These are phyloP conservation scores for Hetaerina titia DNA, from an alignment of 2,888 invertebrate genomes.

Conservation along the genomic window DNA sequence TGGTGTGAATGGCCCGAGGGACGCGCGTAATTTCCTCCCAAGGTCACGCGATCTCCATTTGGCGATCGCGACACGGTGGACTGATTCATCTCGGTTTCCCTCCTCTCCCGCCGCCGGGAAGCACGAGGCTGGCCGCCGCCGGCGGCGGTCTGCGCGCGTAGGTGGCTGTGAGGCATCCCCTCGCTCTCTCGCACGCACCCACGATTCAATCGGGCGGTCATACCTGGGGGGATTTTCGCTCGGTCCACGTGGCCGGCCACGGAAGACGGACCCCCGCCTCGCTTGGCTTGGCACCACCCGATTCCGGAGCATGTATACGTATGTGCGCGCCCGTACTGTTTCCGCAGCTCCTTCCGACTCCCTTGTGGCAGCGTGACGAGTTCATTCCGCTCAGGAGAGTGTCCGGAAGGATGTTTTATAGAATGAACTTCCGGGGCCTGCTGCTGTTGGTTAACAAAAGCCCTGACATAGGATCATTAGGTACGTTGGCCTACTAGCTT, in stretches of 20 bases:
- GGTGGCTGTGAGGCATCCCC: neutral
- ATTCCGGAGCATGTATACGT: neutral
- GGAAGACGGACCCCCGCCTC: neutral
- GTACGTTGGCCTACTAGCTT: too few relatives aligned
- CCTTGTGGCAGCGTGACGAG: neutral
- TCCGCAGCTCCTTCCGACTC: neutral
- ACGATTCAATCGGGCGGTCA: neutral
- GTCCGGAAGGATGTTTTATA: too few relatives aligned
- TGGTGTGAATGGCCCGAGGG: slow-evolving; percentile 30
- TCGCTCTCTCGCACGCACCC: neutral
- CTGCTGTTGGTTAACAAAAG: too few relatives aligned
- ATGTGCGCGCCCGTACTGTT: neutral
- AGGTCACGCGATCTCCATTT: slow-evolving; percentile 4
- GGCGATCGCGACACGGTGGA: neutral
- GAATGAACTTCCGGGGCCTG: too few relatives aligned
- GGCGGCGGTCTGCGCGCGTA: neutral
- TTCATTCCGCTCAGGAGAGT: neutral
- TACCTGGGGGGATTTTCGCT: neutral
- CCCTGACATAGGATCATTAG: too few relatives aligned
- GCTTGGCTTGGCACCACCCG: neutral
- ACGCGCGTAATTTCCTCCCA: slow-evolving; percentile 4
- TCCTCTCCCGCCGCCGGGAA: neutral
- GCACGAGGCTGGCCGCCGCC: neutral
- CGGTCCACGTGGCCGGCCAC: slow-evolving; percentile 4
- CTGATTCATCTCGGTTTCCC: neutral